Evolutionary conservation across 2,797 vertebrate genomes (phyloP), one percentile per base, ranked within the genome.

Genomic region (Sebastes ruberrimus): DNA sequence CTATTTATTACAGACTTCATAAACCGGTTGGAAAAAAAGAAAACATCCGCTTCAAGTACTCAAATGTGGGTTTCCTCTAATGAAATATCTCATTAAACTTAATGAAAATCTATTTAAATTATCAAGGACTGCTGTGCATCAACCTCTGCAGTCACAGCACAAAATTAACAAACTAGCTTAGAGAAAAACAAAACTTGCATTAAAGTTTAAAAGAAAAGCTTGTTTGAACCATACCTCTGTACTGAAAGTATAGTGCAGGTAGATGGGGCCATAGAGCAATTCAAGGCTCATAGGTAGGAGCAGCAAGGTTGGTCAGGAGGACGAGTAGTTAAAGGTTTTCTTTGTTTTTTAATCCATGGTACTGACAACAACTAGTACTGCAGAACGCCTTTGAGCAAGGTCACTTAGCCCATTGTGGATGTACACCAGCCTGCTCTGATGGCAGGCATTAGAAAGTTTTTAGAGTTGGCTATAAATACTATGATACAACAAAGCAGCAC

Each of bases 401-500:
- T 65, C 81, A 64, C 65, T n/a, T 27, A 18, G 28, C 33, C 71
- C 60, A n/a, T n/a, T 72, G 74, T 67, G 71, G 16, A 73, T 63
- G 64, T 82, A n/a, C 14, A 76, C 57, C 73, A 78, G 57, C 32
- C 67, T 73, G 62, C 78, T 79, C 70, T 71, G 62, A 80, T 71
- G 65, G 57, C 57, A 61, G 32, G 7, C 83, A 80, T 68, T 67
- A 52, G 11, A 70, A 66, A 18, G 42, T 83, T 83, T 63, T 86
- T 81, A 83, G 72, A 65, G 65, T 67, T 42, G 66, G 83, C 81
- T 81, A 83, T 90, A 86, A 89, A 92, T 78, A 86, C 71, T 82
- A n/a, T 7, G 71, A 85, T 88, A 57, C 55, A 71, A 61, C 64
- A 64, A 65, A 59, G 67, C 27, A 79, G 72, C 63, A 78, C 66